Evolutionary conservation across 2,888 invertebrate species (phyloP), one percentile per base, ranked within the genome.

Genomic region (Nephrotoma guestfalica): DNA sequence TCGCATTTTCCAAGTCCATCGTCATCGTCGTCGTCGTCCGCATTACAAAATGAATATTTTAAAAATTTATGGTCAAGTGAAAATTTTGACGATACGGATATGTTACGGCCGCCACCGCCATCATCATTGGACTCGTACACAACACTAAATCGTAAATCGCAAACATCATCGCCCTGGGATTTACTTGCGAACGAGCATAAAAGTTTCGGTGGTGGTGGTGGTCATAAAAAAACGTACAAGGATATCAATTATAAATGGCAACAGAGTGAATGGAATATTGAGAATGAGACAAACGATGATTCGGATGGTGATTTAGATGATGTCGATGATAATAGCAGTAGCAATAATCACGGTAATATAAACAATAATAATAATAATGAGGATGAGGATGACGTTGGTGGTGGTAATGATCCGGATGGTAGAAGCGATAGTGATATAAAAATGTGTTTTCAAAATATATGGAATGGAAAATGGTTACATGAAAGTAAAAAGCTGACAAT

Each of bases 171-270:
- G 71, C 9, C 71, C 18, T 71, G 71, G 71, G 71, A 30, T 71
- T 30, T 71, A 30, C 2, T 71, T 9, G 71, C 71, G 42, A 85
- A 85, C 30, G 42, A 43, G 7, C 43, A 42, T 43, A 85, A 85
- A 3, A 42, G 84, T 41, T n/a, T n/a, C 15, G 42, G 15, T 85
- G 7, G 13, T 84, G 41, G n/a, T 57, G 41, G 41, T 43, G 45
- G 18, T 15, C 18, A 18, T n/a, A 86, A 45, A 86, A 43, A 45
- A 86, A 18, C 40, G 43, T 40, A 47, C 40, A 47, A 86, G 43
- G 45, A 86, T 86, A 6, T 86, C 9, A 86, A 86, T 86, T 43
- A 86, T 47, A 86, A 86, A 47, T 86, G 45, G 45, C 30, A 45
- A n/a, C 15, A 47, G 13, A 9, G 40, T 11, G 43, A 45, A 86